phyloP scores from a whole-genome alignment of 2,888 invertebrate species.

The Frankliniella intonsa region DNA sequence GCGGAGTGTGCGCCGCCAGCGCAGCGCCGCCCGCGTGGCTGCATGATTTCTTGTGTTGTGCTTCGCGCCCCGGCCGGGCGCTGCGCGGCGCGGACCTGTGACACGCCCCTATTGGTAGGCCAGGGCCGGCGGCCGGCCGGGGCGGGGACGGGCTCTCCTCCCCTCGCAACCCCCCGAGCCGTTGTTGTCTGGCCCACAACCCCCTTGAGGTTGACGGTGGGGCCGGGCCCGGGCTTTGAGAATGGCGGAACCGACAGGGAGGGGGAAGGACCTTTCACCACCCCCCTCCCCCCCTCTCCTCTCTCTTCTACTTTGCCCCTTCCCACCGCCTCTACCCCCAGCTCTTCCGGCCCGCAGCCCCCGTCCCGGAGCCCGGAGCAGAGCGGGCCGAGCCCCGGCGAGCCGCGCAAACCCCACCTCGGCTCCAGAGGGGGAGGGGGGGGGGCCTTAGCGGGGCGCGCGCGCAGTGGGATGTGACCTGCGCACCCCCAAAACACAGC shows the following conservation, averaged over 20 bases:
- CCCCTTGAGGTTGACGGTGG: too few species aligned
- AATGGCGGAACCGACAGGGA: too few species aligned
- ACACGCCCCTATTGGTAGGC: constrained; percentile 14
- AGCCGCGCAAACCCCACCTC: neutral
- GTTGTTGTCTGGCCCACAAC: too few species aligned
- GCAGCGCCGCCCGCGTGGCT: neutral
- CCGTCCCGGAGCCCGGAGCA: neutral
- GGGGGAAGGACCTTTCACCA: too few species aligned
- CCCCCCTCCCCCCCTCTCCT: too few species aligned
- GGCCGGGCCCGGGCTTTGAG: too few species aligned
- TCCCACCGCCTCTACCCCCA: too few species aligned
- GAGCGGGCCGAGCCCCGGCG: neutral
- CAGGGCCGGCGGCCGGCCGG: neutral
- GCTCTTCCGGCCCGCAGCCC: too few species aligned
- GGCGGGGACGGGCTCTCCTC: neutral
- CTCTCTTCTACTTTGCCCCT: too few species aligned
- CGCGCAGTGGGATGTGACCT: too few species aligned
- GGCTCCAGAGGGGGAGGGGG: neutral
- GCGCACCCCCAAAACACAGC: neutral
- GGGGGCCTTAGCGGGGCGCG: too few species aligned
- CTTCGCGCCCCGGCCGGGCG: neutral
- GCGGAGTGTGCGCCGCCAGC: neutral
- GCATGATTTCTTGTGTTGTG: neutral
- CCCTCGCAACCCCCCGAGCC: neutral
- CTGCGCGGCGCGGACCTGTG: neutral